Conservation (phyloP, 2,113 vertebrate species). For the Panthera uncia region DNA sequence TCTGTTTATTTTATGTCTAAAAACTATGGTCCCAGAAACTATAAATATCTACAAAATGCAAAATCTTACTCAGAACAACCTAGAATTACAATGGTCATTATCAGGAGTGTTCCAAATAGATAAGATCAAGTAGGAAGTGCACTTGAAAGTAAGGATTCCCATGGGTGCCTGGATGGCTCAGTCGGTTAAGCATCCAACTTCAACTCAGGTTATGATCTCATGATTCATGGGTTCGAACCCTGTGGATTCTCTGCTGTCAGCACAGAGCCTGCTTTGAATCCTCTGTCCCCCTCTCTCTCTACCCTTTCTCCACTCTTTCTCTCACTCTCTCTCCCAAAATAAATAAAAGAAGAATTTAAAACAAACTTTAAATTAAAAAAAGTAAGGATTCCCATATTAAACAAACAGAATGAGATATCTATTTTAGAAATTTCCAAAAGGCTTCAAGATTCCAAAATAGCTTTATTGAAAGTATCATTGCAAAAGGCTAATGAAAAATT, state of each 20-base stretch:
- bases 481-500: not conserved
- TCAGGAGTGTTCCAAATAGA: not conserved
- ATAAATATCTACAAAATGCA: not conserved
- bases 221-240: too few relatives aligned
- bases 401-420: not conserved
- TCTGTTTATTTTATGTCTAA: not conserved
- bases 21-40: not conserved
- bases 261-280: too few relatives aligned
- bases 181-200: too few relatives aligned
- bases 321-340: too few relatives aligned
- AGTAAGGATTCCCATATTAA: not conserved
- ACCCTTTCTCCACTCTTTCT: too few relatives aligned
- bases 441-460: not conserved
- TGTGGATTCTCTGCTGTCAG: too few relatives aligned
- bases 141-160: not conserved
- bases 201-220: too few relatives aligned
- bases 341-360: too few relatives aligned
- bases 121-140: not conserved
- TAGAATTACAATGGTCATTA: not conserved
- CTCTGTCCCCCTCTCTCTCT: too few relatives aligned
- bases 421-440: not conserved
- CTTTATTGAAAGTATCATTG: not conserved
- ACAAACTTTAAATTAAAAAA: too few relatives aligned
- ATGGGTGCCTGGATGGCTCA: too few relatives aligned
- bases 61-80: not conserved